These are phyloP conservation scores for Drosophila tristis DNA, from an alignment of 1,140 invertebrate species.

Conservation along the genomic window DNA sequence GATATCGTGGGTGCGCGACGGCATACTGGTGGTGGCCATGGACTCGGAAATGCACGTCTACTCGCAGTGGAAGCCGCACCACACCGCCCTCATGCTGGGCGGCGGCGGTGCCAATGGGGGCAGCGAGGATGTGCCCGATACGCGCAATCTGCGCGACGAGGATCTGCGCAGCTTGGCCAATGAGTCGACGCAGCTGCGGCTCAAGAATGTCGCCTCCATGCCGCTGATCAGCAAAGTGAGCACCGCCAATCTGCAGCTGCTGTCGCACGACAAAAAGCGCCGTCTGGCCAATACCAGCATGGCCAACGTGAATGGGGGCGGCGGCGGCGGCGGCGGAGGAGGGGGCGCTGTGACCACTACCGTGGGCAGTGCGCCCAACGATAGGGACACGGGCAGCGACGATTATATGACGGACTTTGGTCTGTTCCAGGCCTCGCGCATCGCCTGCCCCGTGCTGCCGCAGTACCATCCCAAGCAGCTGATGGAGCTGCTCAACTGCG, in stretches of 20 bases:
- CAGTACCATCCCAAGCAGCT: conserved; percentile 99
- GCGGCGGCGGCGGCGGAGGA: background rate
- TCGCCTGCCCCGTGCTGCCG: conserved; percentile 98
- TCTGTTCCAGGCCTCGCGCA: conserved; percentile 97
- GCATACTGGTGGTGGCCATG: conserved; percentile 99
- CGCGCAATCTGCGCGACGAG: conserved; percentile 91
- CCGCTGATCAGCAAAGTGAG: conserved; percentile 92
- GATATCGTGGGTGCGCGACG: conserved; percentile 98
- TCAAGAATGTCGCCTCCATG: conserved; percentile 91
- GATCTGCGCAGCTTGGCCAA: conserved; percentile 90
- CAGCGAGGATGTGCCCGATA: conserved; percentile 85
- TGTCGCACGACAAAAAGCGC: conserved; percentile 88
- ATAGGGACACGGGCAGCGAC: conserved; percentile 35
- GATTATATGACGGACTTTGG: conserved; percentile 97
- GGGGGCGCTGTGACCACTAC: background rate
- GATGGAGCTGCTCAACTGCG: conserved; percentile 99
- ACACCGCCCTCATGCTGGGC: conserved; percentile 53
- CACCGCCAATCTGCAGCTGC: conserved; percentile 91
- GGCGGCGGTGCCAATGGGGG: background rate
- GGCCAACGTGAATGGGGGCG: conserved; percentile 56
- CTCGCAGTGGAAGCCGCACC: conserved; percentile 95
- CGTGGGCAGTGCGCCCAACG: conserved; percentile 6
- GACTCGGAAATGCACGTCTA: conserved; percentile 99
- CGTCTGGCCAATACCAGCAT: conserved; percentile 65
- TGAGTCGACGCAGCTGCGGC: conserved; percentile 88